Conservation (phyloP, 2,113 vertebrate genomes). For the Brachirus orientalis region DNA sequence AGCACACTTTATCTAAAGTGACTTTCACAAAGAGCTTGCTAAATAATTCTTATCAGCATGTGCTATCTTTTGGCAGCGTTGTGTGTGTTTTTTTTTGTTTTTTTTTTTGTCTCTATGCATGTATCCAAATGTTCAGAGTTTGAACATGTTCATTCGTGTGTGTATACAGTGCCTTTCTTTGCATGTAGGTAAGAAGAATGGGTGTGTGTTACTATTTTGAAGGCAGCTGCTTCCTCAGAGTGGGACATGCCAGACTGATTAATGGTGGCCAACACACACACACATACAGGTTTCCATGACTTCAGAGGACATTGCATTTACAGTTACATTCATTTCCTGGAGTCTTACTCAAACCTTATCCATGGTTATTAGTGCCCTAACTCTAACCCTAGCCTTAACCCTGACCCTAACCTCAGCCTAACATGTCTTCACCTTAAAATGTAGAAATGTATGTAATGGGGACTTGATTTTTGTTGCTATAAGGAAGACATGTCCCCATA, state of each 20-base stretch:
- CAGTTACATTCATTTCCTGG: too few relatives aligned
- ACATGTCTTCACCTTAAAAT: too few relatives aligned
- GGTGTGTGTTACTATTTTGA: conserved; percentile 21
- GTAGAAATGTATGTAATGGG: too few relatives aligned
- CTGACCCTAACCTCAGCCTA: too few relatives aligned
- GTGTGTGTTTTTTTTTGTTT: too few relatives aligned
- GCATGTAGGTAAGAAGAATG: not conserved
- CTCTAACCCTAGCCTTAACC: too few relatives aligned
- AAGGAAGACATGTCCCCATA: too few relatives aligned
- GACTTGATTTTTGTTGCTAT: too few relatives aligned
- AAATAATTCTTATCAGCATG: conserved; percentile 19
- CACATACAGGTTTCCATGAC: not conserved
- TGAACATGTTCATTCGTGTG: not conserved
- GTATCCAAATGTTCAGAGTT: conserved; percentile 4
- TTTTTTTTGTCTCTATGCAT: not conserved
- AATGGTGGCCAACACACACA: conserved; percentile 19
- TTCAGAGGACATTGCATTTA: too few relatives aligned
- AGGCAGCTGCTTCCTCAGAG: conserved; percentile 32
- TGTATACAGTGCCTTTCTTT: not conserved
- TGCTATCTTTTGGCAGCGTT: not conserved
- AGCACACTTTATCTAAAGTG: conserved; percentile 37
- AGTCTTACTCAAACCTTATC: too few relatives aligned
- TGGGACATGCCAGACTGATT: conserved; percentile 39
- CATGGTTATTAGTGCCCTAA: too few relatives aligned
- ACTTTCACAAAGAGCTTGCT: conserved; percentile 28